Base-by-base conservation (phyloP, 2,888 invertebrate genomes). In the Cryptocephalus moraei region DNA sequence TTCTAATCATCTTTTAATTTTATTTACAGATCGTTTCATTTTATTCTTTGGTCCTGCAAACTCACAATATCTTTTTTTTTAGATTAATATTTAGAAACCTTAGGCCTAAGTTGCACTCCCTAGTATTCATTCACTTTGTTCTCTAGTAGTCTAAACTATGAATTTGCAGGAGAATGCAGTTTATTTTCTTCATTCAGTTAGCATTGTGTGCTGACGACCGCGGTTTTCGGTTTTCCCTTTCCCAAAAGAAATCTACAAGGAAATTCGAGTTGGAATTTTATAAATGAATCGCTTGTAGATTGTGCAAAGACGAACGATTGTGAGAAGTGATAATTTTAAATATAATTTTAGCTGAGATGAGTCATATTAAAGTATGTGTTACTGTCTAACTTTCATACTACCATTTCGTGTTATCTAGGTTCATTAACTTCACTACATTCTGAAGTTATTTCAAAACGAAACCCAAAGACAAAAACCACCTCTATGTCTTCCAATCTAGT, bases 31-130 rank as follows among this genome's bases (percentile, higher is more conserved):
- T 11, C 12, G 12, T 10, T 40, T 40, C 11, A 10, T 12, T 40
- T 40, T 11, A 11, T 40, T 12, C 11, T 41, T 41, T 41, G 36
- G 53, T 57, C 60, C 60, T 59, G 62, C 59, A 60, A 58, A 57
- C 56, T 56, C 51, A 52, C 60, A 59, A 22, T 22, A 22, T 22
- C 6, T 22, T 22, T 22, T 22, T 22, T 54, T 58, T 57, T 56
- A 55, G 54, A 53, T 50, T 45, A 44, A 48, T 54, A 38, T 51
- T 47, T 53, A 57, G 47, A 56, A 56, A 52, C 45, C 49, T 62
- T 62, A 62, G 62, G 62, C 62, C 62, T 62, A 61, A 54, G 42
- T 58, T 58, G 52, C 56, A 56, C 47, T 56, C 53, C 51, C 47
- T 45, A 41, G 33, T 45, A 43, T 36, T 22, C 22, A 22, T 22